These are phyloP conservation scores for Colostygia pectinataria DNA, from an alignment of 2,888 invertebrate species.

Conservation along the genomic window DNA sequence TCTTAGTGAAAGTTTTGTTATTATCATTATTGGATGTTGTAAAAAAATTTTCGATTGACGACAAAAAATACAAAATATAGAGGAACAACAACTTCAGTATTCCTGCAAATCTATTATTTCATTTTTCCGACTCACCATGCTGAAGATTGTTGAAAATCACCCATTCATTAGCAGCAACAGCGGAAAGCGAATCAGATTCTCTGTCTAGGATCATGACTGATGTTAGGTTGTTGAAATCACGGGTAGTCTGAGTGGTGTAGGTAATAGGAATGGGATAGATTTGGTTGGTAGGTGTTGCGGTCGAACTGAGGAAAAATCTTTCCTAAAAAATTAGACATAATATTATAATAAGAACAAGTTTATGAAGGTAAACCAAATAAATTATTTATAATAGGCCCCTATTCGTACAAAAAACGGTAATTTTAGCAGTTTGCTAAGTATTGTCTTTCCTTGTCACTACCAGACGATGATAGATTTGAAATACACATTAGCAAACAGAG, in stretches of 20 bases:
- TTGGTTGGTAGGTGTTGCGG: constrained; percentile 50
- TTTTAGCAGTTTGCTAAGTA: no score
- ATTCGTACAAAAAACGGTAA: no score
- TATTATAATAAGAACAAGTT: neutral
- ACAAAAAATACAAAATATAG: no score
- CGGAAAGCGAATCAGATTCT: constrained; percentile 52
- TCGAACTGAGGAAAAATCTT: constrained; percentile 78
- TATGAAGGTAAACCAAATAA: neutral
- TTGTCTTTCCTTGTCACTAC: no score
- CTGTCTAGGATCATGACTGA: constrained; percentile 74
- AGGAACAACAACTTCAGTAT: no score
- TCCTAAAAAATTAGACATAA: constrained; percentile 57
- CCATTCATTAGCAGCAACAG: constrained; percentile 74
- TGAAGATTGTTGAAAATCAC: constrained; percentile 85
- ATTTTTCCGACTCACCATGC: constrained; percentile 80
- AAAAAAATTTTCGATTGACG: no score
- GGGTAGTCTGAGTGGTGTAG: constrained; percentile 61
- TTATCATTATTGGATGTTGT: no score
- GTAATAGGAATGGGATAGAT: constrained; percentile 76
- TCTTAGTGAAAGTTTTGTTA: no score
- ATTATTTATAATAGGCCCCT: no score
- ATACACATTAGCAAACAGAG: no score
- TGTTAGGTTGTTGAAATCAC: constrained; percentile 52
- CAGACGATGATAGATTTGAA: no score
- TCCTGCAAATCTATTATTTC: no score